Percentiles rank a stretch among this genome's conserved stretches.
phyloP scores from a whole-genome alignment of 2,797 vertebrate species.

The Silurus aristotelis region DNA sequence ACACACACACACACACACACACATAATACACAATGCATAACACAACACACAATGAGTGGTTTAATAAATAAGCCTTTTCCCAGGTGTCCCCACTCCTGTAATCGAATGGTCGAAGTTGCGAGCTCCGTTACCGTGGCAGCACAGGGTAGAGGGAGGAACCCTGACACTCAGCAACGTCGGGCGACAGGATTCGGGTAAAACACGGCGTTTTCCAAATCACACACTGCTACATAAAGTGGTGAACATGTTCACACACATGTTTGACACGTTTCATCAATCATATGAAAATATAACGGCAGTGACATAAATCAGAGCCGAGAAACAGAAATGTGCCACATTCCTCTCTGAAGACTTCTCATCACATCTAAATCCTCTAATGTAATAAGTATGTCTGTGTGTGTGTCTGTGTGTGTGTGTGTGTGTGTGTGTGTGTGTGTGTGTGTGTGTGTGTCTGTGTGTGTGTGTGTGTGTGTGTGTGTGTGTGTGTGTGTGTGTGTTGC shows the following conservation, averaged over 20 bases:
- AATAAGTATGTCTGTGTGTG: background rate
- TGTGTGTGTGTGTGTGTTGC: background rate
- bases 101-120: slow-evolving; percentile 93
- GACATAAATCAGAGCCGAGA: too few relatives aligned
- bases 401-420: background rate
- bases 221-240: background rate
- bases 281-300: too few relatives aligned
- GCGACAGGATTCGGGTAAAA: slow-evolving; percentile 83
- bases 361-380: too few relatives aligned
- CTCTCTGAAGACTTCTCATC: too few relatives aligned
- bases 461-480: background rate
- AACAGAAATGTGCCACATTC: too few relatives aligned
- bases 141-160: slow-evolving; percentile 73
- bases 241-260: too few relatives aligned
- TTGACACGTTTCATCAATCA: too few relatives aligned
- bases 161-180: slow-evolving; percentile 83
- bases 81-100: slow-evolving; percentile 82
- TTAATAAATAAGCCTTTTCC: background rate
- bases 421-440: background rate
- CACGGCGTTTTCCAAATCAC: background rate
- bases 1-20: background rate
- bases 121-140: slow-evolving; percentile 92
- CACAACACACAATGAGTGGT: background rate
- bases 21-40: background rate
- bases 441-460: background rate